Evolutionary conservation across 1,140 invertebrate species (phyloP), one percentile per base, ranked within the genome.

Genomic region (Halictus rubicundus): DNA sequence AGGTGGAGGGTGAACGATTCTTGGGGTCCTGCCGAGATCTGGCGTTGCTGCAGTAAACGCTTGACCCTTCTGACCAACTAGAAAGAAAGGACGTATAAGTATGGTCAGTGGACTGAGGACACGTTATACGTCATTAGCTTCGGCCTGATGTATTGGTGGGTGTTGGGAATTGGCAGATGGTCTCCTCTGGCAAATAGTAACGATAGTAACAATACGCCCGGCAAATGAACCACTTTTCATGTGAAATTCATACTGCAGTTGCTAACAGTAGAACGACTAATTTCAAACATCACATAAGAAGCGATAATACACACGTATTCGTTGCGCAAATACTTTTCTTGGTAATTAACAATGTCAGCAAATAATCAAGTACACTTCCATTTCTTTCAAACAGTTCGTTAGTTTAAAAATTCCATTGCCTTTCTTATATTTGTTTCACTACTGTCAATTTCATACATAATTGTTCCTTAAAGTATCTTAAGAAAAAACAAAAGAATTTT

Each of bases 101-200:
- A 78, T 72, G 82, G 82, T 78, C 83, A 81, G 73, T 27, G 79
- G 61, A 78, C 80, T 74, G 54, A 72, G 80, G 77, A 76, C 78
- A 68, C 87, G 89, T 90, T 89, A 90, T 90, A 90, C 87, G 89
- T 91, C 90, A 90, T 91, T 91, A 91, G 89, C 86, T 66, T 76
- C 59, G 79, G 74, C 60, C 79, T 78, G 86, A 88, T 73, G 80
- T 76, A 71, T 65, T 70, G 74, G 83, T 89, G 87, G 84, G 88
- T 89, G 88, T 89, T 83, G 88, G 88, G 87, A 89, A 90, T 87
- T 81, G 86, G 87, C 89, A 90, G 89, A 90, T 90, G 89, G 88
- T 84, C 78, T 39, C 64, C 46, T 78, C 81, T 73, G 78, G 71
- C 78, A 83, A 87, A 88, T 77, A 78, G 72, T 65, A 71, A 76